phyloP scores from a whole-genome alignment of 2,113 vertebrate species.

The Xiphias gladius region DNA sequence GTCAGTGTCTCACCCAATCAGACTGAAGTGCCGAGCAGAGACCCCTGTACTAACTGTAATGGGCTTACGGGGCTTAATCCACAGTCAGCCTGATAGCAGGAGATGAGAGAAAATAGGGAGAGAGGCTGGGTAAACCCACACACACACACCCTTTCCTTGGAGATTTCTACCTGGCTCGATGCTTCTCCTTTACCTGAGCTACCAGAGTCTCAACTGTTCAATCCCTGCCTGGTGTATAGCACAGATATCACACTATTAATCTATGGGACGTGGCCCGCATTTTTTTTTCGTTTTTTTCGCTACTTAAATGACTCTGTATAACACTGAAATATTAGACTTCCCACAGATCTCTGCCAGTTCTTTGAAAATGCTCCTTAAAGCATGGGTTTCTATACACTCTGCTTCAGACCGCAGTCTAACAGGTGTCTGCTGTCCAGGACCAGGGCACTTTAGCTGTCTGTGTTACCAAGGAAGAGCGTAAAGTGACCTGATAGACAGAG shows the following conservation, averaged over 20 bases:
- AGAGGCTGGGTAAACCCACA: neutral
- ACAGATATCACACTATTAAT: neutral
- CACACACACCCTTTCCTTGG: neutral
- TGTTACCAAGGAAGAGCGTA: slow-evolving; percentile 57
- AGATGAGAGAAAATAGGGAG: slow-evolving; percentile 8
- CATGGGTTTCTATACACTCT: neutral
- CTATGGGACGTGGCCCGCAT: neutral
- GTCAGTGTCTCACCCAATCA: slow-evolving; percentile 46
- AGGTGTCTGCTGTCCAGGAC: slow-evolving; percentile 26
- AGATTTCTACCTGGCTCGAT: neutral
- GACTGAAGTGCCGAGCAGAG: slow-evolving; percentile 34
- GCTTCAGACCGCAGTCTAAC: slow-evolving; percentile 25
- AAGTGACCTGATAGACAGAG: slow-evolving; percentile 51
- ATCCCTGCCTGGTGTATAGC: neutral
- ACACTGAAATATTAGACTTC: neutral
- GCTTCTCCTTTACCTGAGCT: neutral
- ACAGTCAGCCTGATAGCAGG: slow-evolving; percentile 26
- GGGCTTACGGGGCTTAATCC: slow-evolving; percentile 76
- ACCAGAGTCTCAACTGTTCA: neutral
- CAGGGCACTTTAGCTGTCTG: slow-evolving; percentile 40
- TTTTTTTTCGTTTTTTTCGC: neutral
- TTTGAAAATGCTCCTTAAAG: neutral
- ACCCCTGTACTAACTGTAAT: slow-evolving; percentile 67
- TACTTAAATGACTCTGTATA: neutral
- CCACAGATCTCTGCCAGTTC: neutral